Percentiles rank a stretch among this genome's conserved stretches.
Evolutionary conservation across 53 echinoderm and acorn worm species (phyloP).

Genomic region (Stichopus horrens): DNA sequence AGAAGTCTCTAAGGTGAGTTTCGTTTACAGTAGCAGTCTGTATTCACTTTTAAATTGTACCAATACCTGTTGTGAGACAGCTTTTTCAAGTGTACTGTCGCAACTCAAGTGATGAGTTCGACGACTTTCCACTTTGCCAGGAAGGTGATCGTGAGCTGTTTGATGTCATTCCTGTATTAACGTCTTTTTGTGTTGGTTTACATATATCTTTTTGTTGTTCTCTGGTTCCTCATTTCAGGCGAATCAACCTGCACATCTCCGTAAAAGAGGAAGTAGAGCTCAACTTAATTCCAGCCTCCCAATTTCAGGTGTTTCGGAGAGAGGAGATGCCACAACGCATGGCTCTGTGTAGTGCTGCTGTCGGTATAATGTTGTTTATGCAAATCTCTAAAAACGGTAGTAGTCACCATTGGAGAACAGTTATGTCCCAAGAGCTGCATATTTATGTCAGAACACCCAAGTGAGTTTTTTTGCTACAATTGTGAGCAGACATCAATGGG

Average conservation of each 20-base stretch:
- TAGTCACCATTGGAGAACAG: too few species aligned
- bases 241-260: neutral
- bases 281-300: slow-evolving; percentile 27
- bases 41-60: neutral
- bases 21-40: neutral
- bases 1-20: slow-evolving; percentile 52
- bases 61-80: neutral
- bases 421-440: too few species aligned
- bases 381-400: too few species aligned
- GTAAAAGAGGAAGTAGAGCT: neutral
- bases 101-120: too few species aligned
- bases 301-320: neutral
- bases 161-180: neutral
- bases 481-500: too few species aligned
- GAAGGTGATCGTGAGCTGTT: too few species aligned
- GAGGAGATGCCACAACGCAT: slow-evolving; percentile 14
- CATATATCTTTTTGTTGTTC: neutral
- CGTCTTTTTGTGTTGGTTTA: too few species aligned
- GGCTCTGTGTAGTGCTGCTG: neutral
- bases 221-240: neutral
- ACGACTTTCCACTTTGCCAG: too few species aligned
- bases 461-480: too few species aligned
- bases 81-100: too few species aligned
- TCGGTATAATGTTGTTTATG: too few species aligned
- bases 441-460: too few species aligned